These are phyloP conservation scores for Bugula neritina DNA, from an alignment of 2,888 invertebrate genomes.

Conservation along the genomic window DNA sequence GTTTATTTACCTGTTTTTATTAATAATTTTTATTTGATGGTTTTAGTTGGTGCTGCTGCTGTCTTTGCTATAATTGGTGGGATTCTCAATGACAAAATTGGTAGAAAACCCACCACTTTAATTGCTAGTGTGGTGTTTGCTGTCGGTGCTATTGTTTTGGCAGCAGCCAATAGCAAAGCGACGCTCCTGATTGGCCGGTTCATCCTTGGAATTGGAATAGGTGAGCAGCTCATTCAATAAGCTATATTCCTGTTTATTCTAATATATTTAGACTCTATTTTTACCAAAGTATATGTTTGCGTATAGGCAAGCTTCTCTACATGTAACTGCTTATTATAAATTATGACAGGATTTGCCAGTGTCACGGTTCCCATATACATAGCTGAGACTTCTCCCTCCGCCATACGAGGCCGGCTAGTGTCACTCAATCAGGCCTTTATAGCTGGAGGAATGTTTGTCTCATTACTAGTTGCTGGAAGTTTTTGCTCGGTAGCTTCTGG, in stretches of 20 bases:
- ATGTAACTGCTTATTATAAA: no score
- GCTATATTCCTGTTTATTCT: no score
- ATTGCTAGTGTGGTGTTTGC: constrained; percentile 56
- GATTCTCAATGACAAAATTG: constrained; percentile 55
- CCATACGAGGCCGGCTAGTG: constrained; percentile 56
- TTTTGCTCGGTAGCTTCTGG: constrained; percentile 55
- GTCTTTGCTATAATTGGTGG: constrained; percentile 48
- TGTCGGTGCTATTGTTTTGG: constrained; percentile 55
- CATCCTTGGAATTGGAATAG: constrained; percentile 56
- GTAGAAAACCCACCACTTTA: constrained; percentile 56
- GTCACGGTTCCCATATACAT: constrained; percentile 59
- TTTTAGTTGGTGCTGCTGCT: constrained; percentile 23
- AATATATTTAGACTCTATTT: no score
- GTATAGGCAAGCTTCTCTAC: no score
- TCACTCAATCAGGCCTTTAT: constrained; percentile 56
- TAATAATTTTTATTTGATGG: no score
- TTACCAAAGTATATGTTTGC: no score
- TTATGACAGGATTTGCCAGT: constrained; percentile 54
- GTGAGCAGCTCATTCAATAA: no score
- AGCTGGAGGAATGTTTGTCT: constrained; percentile 55
- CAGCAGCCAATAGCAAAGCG: constrained; percentile 46
- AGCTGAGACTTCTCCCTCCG: constrained; percentile 56
- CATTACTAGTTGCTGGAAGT: constrained; percentile 54
- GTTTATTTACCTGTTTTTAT: no score
- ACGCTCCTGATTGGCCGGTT: constrained; percentile 54